Percentiles rank a stretch among this genome's conserved stretches.
Evolutionary conservation across 2,888 invertebrate genomes (phyloP).

Genomic region (Pachydiplax longipennis): DNA sequence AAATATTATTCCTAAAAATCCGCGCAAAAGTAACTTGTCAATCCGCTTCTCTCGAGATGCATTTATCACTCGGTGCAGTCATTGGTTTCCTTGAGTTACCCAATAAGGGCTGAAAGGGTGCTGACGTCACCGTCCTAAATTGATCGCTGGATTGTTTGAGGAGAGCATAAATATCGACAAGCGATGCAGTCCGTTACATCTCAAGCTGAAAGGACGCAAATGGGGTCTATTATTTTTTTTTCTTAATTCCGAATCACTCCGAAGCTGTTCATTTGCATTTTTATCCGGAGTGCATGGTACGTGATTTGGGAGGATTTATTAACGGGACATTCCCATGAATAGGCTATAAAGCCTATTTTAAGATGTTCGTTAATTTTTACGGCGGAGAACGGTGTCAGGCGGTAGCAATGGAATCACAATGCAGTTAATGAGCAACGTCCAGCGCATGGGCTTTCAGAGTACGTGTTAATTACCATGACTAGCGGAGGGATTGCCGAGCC

Average conservation of each 20-base stretch:
- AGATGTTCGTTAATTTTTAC: not conserved
- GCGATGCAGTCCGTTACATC: not conserved
- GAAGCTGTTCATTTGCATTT: too few species aligned
- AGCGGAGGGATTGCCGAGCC: too few species aligned
- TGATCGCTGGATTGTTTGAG: not conserved
- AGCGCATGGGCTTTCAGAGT: too few species aligned
- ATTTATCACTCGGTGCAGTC: not conserved
- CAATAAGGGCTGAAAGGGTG: not conserved
- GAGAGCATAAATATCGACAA: not conserved
- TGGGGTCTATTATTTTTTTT: not conserved
- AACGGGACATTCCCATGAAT: not conserved
- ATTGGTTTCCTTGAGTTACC: not conserved
- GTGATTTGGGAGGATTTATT: too few species aligned
- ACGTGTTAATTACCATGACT: too few species aligned
- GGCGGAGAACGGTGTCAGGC: not conserved
- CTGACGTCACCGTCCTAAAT: not conserved
- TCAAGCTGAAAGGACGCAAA: not conserved
- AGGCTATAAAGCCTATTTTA: not conserved
- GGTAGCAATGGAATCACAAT: too few species aligned
- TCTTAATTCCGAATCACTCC: too few species aligned
- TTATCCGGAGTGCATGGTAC: too few species aligned
- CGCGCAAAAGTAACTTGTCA: not conserved
- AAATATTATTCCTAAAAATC: not conserved
- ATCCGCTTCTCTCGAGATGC: not conserved
- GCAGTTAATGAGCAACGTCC: too few species aligned